Evolutionary conservation across 2,888 invertebrate species (phyloP).

Genomic region (Volucella inflata): DNA sequence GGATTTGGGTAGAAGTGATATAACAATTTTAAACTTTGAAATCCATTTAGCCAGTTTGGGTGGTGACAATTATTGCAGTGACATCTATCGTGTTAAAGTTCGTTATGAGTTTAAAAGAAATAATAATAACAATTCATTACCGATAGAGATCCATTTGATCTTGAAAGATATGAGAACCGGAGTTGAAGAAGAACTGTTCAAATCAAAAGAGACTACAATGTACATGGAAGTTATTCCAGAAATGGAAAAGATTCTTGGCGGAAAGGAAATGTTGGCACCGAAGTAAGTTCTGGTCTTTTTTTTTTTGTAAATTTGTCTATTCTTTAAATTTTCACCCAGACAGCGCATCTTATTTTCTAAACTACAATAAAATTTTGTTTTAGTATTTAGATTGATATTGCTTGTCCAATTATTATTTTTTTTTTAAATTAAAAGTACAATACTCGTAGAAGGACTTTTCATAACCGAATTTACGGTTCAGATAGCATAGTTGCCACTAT

Average conservation of each 20-base stretch:
- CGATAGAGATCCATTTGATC: conserved; percentile 5
- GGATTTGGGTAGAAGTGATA: conserved; percentile 8
- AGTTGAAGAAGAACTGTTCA: conserved; percentile 9
- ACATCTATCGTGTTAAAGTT: conserved; percentile 29
- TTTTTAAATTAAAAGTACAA: too few relatives aligned
- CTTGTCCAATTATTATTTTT: too few relatives aligned
- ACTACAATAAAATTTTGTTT: too few relatives aligned
- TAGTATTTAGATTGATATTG: too few relatives aligned
- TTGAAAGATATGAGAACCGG: conserved; percentile 34
- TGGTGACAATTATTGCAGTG: conserved; percentile 47
- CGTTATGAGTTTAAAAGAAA: background rate
- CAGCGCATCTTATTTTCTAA: too few relatives aligned
- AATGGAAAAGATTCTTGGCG: conserved; percentile 15
- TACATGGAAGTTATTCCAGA: conserved; percentile 20
- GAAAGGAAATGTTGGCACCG: conserved; percentile 11
- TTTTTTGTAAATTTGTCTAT: too few relatives aligned
- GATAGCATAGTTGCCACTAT: too few relatives aligned
- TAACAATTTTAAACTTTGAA: conserved; percentile 5
- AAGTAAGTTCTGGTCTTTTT: conserved; percentile 10
- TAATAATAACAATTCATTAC: background rate
- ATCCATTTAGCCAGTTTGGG: conserved; percentile 8
- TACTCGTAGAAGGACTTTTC: too few relatives aligned
- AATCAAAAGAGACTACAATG: conserved; percentile 24
- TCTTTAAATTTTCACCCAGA: too few relatives aligned
- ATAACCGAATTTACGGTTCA: too few relatives aligned